Conservation (phyloP, 2,888 invertebrate genomes). For the Idaea aversata region DNA sequence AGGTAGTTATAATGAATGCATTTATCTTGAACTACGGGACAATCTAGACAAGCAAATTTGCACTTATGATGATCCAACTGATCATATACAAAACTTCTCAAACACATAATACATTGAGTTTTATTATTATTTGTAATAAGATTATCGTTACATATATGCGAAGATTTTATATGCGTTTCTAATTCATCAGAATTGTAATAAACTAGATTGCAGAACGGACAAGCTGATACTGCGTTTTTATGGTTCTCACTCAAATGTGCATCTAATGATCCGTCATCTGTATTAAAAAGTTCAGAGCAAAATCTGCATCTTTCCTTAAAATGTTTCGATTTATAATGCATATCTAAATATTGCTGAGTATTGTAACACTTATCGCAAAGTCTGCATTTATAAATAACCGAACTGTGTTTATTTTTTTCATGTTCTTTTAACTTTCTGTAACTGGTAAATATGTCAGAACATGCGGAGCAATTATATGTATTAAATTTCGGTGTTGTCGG, state of each 20-base stretch:
- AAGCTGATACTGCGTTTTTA: constrained; percentile 35
- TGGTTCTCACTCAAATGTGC: constrained; percentile 44
- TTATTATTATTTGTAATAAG: constrained; percentile 19
- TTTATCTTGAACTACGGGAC: constrained; percentile 35
- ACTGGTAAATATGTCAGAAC: constrained; percentile 44
- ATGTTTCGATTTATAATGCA: constrained; percentile 46
- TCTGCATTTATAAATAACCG: constrained; percentile 40
- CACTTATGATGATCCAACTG: constrained; percentile 47
- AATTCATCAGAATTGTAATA: constrained; percentile 43
- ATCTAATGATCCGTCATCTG: constrained; percentile 15
- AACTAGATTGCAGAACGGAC: constrained; percentile 45
- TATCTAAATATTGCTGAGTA: constrained; percentile 45
- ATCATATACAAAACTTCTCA: constrained; percentile 36
- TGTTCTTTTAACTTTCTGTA: constrained; percentile 45
- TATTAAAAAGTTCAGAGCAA: constrained; percentile 40
- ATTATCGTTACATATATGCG: constrained; percentile 34
- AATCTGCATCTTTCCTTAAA: constrained; percentile 42
- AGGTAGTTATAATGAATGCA: constrained; percentile 53
- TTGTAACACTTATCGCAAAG: constrained; percentile 45
- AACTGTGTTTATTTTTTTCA: constrained; percentile 43
- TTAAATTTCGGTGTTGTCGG: constrained; percentile 30
- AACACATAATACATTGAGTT: constrained; percentile 47
- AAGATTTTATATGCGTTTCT: constrained; percentile 43
- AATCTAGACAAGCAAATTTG: constrained; percentile 50
- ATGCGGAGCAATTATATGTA: constrained; percentile 41